These are phyloP conservation scores for Centruroides sculpturatus DNA, from an alignment of 1,140 invertebrate genomes.

Conservation along the genomic window DNA sequence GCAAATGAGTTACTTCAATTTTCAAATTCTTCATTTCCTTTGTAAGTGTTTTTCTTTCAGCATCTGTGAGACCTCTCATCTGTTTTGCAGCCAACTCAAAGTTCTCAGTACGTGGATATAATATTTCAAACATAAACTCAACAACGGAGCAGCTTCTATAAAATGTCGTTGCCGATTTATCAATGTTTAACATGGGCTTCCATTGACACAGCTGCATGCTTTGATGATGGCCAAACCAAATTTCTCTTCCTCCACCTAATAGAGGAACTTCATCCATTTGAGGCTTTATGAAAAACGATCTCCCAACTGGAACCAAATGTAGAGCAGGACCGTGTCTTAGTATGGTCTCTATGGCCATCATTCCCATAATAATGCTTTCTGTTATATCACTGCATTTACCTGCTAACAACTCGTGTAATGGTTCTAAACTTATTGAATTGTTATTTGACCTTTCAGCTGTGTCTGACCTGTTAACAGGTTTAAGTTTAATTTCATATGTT, in stretches of 20 bases:
- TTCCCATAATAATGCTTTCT: conserved; percentile 5
- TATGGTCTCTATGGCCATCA: conserved; percentile 12
- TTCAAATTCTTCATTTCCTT: conserved; percentile 14
- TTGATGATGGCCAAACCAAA: conserved; percentile 17
- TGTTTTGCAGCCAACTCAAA: not conserved
- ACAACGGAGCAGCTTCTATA: conserved; percentile 2
- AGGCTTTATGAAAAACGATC: conserved; percentile 14
- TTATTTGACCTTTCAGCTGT: not conserved
- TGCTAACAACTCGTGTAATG: conserved; percentile 2
- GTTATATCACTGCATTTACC: not conserved
- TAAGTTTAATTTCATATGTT: conserved; percentile 3
- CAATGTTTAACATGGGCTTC: conserved; percentile 14
- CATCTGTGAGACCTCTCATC: not conserved
- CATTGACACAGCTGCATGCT: conserved; percentile 12
- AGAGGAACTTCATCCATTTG: not conserved
- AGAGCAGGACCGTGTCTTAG: conserved; percentile 9
- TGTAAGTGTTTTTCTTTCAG: not conserved
- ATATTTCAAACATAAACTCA: conserved; percentile 1
- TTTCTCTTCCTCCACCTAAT: conserved; percentile 8
- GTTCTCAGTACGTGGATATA: not conserved
- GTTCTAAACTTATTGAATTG: conserved; percentile 4
- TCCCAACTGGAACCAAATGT: conserved; percentile 9
- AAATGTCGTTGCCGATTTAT: conserved; percentile 14
- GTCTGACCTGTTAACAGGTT: conserved; percentile 5
- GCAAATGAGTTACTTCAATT: conserved; percentile 15